These are phyloP conservation scores for Antechinus stuartii DNA, from an alignment of 2,113 vertebrate genomes.

Conservation along the genomic window DNA sequence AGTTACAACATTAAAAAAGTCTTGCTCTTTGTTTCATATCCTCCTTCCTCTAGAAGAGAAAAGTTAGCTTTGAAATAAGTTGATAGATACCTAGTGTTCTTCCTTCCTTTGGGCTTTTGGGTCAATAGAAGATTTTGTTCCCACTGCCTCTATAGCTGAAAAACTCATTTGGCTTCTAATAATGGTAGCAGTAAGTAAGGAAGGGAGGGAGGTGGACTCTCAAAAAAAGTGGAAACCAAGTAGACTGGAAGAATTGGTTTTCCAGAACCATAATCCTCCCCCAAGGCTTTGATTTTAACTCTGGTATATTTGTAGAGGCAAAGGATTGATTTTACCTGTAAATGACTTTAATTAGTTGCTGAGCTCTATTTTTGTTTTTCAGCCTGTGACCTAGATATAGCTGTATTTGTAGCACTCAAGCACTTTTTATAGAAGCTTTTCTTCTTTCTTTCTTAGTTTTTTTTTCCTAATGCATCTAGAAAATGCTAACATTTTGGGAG, in stretches of 20 bases:
- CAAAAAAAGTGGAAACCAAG: constrained; percentile 25
- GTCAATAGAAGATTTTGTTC: constrained; percentile 2
- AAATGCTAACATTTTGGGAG: constrained; percentile 35
- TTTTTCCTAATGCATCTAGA: not conserved
- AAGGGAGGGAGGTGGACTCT: constrained; percentile 53
- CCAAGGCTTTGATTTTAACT: constrained; percentile 37
- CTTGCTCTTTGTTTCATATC: not conserved
- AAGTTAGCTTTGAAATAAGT: not conserved
- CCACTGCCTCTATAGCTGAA: constrained; percentile 62
- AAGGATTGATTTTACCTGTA: not conserved
- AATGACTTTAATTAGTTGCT: not conserved
- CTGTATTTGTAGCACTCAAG: not conserved
- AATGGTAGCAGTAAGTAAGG: constrained; percentile 39
- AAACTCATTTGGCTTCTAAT: constrained; percentile 56
- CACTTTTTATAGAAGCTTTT: not conserved
- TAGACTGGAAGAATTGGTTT: constrained; percentile 27
- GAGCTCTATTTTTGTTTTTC: not conserved
- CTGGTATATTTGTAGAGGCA: constrained; percentile 32
- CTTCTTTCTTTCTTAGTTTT: not conserved
- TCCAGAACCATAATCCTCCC: constrained; percentile 24
- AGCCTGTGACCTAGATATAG: not conserved
- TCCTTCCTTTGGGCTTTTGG: constrained; percentile 13
- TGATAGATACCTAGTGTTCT: not conserved
- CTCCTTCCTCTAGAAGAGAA: constrained; percentile 45
- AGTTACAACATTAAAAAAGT: constrained; percentile 13